Evolutionary conservation across 2,888 invertebrate species (phyloP), one percentile per base, ranked within the genome.

Genomic region (Neoaliturus tenellus): DNA sequence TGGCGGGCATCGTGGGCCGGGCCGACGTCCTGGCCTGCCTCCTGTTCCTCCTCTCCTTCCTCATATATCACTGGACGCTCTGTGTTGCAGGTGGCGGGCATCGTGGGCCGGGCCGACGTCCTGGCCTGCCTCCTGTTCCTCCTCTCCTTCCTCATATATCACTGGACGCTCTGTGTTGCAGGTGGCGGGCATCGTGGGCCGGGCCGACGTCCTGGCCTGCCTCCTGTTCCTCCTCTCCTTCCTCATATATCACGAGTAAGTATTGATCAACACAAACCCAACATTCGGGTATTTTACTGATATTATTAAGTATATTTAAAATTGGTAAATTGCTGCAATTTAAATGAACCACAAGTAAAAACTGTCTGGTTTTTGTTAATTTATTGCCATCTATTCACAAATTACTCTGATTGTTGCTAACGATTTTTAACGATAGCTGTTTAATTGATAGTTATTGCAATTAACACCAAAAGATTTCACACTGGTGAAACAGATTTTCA

Each of bases 81-180:
- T n/a, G n/a, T n/a, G n/a, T 73, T 80, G 62, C 93, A 97, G 97
- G 96, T 97, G 83, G 95, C 97, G 0, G 97, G 96, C 83, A 94
- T 97, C 84, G 98, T 98, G 0, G 98, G 98, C 0, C 92, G 98
- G 88, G 97, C 98, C 5, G 98, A 98, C 90, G 94, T 97, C 1
- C 91, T 97, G 83, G 96, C 97, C 6, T 96, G 96, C 88, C 92
- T 96, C 71, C 96, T 97, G 91, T 96, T 97, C 90, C 92, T 97
- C 8, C 92, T 96, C 85, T 95, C 97, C 0, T 93, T 97, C 86
- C 92, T 96, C 48, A 93, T 94, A 69, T 97, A 97, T 91, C 95
- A 96, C 89, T n/a, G n/a, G n/a, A n/a, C n/a, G n/a, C n/a, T n/a
- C n/a, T n/a, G 10, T 48, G 55, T 73, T 80, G 62, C 93, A 97